A percentile compares a stretch with the other conserved stretches of the same genome.
Conservation (phyloP, 1,140 invertebrate genomes). For the Caenorhabditis latens region DNA sequence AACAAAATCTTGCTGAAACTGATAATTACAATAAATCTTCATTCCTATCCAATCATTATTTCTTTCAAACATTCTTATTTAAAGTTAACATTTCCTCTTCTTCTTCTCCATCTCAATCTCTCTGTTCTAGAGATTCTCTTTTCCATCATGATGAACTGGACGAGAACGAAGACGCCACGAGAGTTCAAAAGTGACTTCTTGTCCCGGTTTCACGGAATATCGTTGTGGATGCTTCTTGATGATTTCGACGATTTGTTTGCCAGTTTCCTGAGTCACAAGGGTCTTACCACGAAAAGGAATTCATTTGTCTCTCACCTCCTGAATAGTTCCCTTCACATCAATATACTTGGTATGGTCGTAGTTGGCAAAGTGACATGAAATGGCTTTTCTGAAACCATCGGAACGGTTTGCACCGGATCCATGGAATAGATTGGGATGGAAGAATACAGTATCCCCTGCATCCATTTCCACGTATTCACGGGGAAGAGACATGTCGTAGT, state of each 20-base stretch:
- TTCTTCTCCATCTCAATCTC: too few species aligned
- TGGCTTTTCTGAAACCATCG: slow-evolving; percentile 82
- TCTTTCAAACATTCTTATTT: too few species aligned
- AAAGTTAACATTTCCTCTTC: too few species aligned
- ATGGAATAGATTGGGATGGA: slow-evolving; percentile 90
- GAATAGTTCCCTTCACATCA: slow-evolving; percentile 35
- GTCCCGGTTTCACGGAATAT: slow-evolving; percentile 4
- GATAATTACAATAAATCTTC: too few species aligned
- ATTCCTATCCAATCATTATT: too few species aligned
- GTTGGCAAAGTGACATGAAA: slow-evolving; percentile 86
- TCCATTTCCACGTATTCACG: slow-evolving; percentile 84
- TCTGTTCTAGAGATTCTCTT: slow-evolving; percentile 31
- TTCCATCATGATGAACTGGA: slow-evolving; percentile 41
- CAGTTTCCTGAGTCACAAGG: neutral
- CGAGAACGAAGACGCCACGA: slow-evolving; percentile 34
- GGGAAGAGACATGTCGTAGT: slow-evolving; percentile 79
- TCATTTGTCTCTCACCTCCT: neutral
- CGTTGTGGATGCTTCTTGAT: slow-evolving; percentile 9
- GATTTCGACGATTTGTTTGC: slow-evolving; percentile 27
- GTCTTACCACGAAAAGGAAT: neutral
- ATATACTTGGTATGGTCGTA: slow-evolving; percentile 82
- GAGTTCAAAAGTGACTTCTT: slow-evolving; percentile 49
- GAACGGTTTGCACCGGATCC: slow-evolving; percentile 87
- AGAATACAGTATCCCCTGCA: slow-evolving; percentile 90
- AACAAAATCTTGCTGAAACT: too few species aligned